These are phyloP conservation scores for Carpatolechia fugitivella DNA, from an alignment of 2,888 invertebrate species.

Conservation along the genomic window DNA sequence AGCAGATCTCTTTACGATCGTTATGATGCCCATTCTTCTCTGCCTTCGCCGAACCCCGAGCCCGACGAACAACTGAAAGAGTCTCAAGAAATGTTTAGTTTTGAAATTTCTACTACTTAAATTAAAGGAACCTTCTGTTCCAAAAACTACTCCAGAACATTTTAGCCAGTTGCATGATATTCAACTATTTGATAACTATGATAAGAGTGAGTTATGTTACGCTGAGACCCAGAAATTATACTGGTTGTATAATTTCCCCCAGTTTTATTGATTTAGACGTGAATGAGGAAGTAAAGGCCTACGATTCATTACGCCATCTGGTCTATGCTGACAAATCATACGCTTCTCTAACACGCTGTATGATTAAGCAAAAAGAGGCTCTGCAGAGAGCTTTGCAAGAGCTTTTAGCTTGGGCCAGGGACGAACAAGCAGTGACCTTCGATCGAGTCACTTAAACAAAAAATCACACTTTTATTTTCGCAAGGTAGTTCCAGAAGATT, in stretches of 20 bases:
- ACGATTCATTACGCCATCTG: slow-evolving; percentile 13
- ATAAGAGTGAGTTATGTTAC: too few species aligned
- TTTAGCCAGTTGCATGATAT: too few species aligned
- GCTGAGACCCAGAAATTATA: too few species aligned
- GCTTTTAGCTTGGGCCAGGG: slow-evolving; percentile 12
- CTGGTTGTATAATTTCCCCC: too few species aligned
- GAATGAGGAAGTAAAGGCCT: slow-evolving; percentile 18
- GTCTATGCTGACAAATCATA: slow-evolving; percentile 18
- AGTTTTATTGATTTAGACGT: slow-evolving; percentile 19
- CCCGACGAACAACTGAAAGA: background rate
- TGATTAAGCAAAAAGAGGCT: slow-evolving; percentile 19
- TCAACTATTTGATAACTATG: too few species aligned
- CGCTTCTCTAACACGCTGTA: slow-evolving; percentile 15
- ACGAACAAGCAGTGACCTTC: background rate
- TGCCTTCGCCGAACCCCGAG: too few species aligned
- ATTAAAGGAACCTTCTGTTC: slow-evolving; percentile 8
- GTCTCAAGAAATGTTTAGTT: background rate
- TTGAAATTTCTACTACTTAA: slow-evolving; percentile 34
- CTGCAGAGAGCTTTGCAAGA: slow-evolving; percentile 7
- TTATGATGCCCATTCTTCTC: too few species aligned
- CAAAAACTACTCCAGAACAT: too few species aligned
- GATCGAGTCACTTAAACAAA: background rate
- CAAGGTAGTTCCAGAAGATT: slow-evolving; percentile 16
- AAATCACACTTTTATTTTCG: slow-evolving; percentile 14
- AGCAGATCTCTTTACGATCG: too few species aligned